A percentile compares a stretch with the other conserved stretches of the same genome.
Conservation (phyloP, 2,888 invertebrate species). For the Hoplodrina ambigua region DNA sequence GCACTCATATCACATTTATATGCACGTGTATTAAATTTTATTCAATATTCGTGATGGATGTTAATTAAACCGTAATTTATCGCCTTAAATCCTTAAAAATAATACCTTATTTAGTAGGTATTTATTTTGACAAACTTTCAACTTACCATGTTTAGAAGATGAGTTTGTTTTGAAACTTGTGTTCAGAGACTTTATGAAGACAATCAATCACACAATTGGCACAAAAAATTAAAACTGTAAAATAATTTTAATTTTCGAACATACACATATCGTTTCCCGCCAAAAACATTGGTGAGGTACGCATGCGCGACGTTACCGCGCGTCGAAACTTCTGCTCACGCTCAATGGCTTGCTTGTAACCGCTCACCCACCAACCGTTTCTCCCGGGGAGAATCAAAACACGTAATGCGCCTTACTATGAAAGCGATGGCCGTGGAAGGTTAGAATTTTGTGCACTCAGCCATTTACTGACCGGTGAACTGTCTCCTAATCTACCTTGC, state of each 20-base stretch:
- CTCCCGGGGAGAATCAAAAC: constrained; percentile 76
- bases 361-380: constrained; percentile 79
- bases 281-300: constrained; percentile 69
- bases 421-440: constrained; percentile 82
- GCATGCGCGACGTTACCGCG: constrained; percentile 81
- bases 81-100: no score
- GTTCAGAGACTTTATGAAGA: neutral
- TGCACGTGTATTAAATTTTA: neutral
- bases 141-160: constrained; percentile 49
- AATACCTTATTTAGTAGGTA: neutral
- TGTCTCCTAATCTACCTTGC: constrained; percentile 41
- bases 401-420: constrained; percentile 79
- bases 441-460: constrained; percentile 65
- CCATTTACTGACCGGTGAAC: constrained; percentile 48
- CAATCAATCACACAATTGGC: constrained; percentile 43
- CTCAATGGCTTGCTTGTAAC: constrained; percentile 62
- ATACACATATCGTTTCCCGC: constrained; percentile 73
- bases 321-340: constrained; percentile 79
- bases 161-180: constrained; percentile 13
- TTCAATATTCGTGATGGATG: neutral
- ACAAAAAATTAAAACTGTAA: constrained; percentile 24
- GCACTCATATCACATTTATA: no score
- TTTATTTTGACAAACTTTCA: neutral
- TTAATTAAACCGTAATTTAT: neutral
- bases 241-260: constrained; percentile 53